Conservation (phyloP, 1,140 invertebrate genomes). For the Globodera rostochiensis region DNA sequence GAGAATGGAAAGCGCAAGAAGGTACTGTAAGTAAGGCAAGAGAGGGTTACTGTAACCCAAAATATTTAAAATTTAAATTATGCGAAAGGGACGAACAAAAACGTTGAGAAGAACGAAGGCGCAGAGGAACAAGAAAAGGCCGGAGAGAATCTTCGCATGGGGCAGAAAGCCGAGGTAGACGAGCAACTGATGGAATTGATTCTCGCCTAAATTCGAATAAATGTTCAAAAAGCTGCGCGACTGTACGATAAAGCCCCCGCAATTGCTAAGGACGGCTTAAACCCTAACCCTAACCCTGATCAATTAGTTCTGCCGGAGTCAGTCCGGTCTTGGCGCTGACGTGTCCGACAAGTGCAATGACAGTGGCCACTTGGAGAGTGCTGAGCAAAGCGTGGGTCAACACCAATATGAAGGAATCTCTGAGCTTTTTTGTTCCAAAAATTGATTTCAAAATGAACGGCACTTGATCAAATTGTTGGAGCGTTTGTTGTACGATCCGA, state of each 20-base stretch:
- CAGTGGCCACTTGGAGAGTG: slow-evolving; percentile 50
- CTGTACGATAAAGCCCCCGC: background rate
- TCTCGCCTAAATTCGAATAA: slow-evolving; percentile 31
- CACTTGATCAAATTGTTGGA: slow-evolving; percentile 63
- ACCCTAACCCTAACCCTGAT: slow-evolving; percentile 38
- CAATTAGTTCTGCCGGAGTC: slow-evolving; percentile 48
- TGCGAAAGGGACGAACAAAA: slow-evolving; percentile 53
- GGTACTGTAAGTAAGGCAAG: slow-evolving; percentile 10
- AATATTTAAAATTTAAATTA: background rate
- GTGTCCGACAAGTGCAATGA: slow-evolving; percentile 57
- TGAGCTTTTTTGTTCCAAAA: slow-evolving; percentile 19
- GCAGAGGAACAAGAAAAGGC: slow-evolving; percentile 50
- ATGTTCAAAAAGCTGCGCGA: slow-evolving; percentile 13
- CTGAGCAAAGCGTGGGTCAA: slow-evolving; percentile 54
- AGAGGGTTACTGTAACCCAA: slow-evolving; percentile 5
- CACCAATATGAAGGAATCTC: slow-evolving; percentile 60
- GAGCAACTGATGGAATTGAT: slow-evolving; percentile 61
- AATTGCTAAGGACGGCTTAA: background rate
- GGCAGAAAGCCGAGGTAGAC: slow-evolving; percentile 58
- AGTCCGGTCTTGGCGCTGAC: slow-evolving; percentile 53
- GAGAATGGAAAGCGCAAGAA: slow-evolving; percentile 37
- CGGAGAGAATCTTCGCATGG: slow-evolving; percentile 55
- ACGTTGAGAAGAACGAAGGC: slow-evolving; percentile 58
- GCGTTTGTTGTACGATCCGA: slow-evolving; percentile 63
- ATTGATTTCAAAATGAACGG: background rate